Base-by-base conservation (phyloP, 1,140 invertebrate genomes). In the Caerostris extrusa region DNA sequence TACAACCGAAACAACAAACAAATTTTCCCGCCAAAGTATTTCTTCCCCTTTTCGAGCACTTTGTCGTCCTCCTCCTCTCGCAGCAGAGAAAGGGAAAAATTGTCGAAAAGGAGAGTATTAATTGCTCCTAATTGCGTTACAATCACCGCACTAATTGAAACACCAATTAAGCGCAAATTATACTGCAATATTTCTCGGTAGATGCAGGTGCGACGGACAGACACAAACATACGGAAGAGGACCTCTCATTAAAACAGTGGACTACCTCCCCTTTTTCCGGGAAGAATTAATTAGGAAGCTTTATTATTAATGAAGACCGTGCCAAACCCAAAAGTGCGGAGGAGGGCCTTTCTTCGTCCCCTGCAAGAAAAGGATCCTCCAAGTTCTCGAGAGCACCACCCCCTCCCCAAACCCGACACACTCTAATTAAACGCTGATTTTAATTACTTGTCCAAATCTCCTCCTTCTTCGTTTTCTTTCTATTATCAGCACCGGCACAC, bases 161-260 rank as follows among this genome's bases (percentile, higher is more conserved):
- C 93, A 90, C 93, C 93, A 94, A 94, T 94, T 94, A 94, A 90
- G 93, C 93, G 93, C 93, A 94, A 90, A 94, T 94, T 94, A 94
- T 94, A 90, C 93, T 90, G 93, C 93, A 94, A 94, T 94, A 94
- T 94, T 94, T 94, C 93, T 94, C 87, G 19, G 67, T 19, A 94
- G 93, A 67, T 94, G 77, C 93, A 94, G 93, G 93, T 94, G 93
- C 88, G 71, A 12, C 56, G 50, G 92, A 93, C 92, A 93, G 92
- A 88, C 92, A 82, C 92, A 93, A 93, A 93, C 92, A 93, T 50
- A 89, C 58, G 87, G 55, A 67, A 58, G n/a, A 69, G 58, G 60
- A 34, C 64, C n/a, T 58, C 77, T 94, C 93, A 94, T 94, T 94
- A 94, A 90, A 90, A 90, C 60, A 77, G 19, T 83, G 92, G 67